Conservation (phyloP, 2,888 invertebrate genomes). For the Apocheima hispidaria region DNA sequence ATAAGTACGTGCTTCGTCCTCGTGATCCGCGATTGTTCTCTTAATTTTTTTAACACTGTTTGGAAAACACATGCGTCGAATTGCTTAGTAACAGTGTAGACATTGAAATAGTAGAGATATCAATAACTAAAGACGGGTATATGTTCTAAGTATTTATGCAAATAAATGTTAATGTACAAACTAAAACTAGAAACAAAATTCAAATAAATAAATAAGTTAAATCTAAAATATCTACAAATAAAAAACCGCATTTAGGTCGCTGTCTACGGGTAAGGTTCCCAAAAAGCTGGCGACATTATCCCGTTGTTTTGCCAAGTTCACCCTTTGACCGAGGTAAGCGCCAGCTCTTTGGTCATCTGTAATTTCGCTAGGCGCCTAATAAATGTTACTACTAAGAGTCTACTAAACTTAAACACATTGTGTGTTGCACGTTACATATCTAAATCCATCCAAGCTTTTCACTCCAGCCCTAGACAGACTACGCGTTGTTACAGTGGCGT, state of each 20-base stretch:
- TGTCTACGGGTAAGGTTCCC: no score
- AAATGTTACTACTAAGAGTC: neutral
- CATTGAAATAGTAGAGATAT: slow-evolving; percentile 11
- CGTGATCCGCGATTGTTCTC: slow-evolving; percentile 59
- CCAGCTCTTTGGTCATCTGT: no score
- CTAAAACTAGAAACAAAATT: no score
- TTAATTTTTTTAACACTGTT: slow-evolving; percentile 53
- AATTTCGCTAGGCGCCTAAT: no score
- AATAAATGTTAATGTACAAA: no score
- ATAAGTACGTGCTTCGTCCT: slow-evolving; percentile 56
- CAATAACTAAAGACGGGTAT: no score
- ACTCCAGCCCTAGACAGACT: slow-evolving; percentile 6
- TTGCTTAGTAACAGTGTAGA: slow-evolving; percentile 46
- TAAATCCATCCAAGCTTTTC: slow-evolving; percentile 12
- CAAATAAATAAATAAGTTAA: no score
- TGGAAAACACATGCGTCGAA: slow-evolving; percentile 51
- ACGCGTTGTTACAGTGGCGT: slow-evolving; percentile 39
- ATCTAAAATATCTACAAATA: no score
- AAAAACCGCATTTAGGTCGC: no score
- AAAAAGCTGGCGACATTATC: no score
- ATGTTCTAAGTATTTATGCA: neutral
- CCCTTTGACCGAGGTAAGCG: no score
- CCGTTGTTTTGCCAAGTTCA: no score
- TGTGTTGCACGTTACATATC: neutral
- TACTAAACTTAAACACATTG: neutral